Percentiles rank a stretch among this genome's conserved stretches.
These are phyloP conservation scores for Pachymerium ferrugineum DNA, from an alignment of 2,888 invertebrate species.

Conservation along the genomic window DNA sequence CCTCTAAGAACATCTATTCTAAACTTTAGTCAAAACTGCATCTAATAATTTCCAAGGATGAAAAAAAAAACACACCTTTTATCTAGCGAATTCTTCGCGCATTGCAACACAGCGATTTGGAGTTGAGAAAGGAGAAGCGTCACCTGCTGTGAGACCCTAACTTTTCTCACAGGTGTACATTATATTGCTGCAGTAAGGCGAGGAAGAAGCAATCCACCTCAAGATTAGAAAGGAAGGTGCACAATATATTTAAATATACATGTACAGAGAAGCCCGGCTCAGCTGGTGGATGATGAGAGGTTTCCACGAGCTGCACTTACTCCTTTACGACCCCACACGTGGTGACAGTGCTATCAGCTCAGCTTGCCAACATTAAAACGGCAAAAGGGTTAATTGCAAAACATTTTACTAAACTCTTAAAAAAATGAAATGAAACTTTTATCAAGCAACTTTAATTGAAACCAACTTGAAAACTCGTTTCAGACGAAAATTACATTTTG, in stretches of 20 bases:
- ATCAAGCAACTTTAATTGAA: background rate
- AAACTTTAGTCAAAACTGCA: too few species aligned
- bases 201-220: background rate
- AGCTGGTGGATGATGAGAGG: background rate
- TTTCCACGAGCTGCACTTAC: too few species aligned
- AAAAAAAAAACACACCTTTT: too few species aligned
- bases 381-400: background rate
- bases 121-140: background rate
- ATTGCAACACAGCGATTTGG: slow-evolving; percentile 16
- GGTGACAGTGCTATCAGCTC: background rate
- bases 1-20: too few species aligned
- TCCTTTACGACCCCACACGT: background rate
- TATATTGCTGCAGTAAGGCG: slow-evolving; percentile 4
- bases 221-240: slow-evolving; percentile 23
- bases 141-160: background rate
- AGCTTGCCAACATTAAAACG: background rate
- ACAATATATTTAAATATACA: background rate
- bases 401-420: background rate
- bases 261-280: too few species aligned
- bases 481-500: too few species aligned
- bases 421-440: background rate
- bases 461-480: too few species aligned
- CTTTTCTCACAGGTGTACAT: slow-evolving; percentile 14
- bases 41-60: too few species aligned
- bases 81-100: too few species aligned